Base-by-base conservation (phyloP, 2,888 invertebrate species). In the Nomada ferruginata region DNA sequence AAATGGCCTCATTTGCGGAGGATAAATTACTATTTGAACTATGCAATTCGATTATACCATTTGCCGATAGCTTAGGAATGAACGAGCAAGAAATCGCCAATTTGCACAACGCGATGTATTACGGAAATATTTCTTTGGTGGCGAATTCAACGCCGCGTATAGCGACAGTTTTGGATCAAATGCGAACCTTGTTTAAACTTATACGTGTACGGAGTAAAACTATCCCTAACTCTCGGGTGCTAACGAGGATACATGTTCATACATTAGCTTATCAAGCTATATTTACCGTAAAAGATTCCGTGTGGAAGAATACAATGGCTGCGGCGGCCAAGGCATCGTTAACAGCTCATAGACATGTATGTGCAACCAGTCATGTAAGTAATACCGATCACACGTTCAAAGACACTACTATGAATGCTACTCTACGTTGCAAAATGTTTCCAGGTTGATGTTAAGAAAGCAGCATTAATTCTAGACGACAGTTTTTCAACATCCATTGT, bases 251-350 rank as follows among this genome's bases (percentile, higher is more conserved):
- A 50, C 98, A 98, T 92, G 97, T 98, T 0, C 98, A 98, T 91
- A 97, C 98, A 0, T 93, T 98, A 85, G 97, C 98, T n/a, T 98
- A 97, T 91, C 98, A 98, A 94, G 97, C 97, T 4, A 96, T 98
- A 86, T 92, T 98, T 87, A 96, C 96, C 0, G 95, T 95, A 0
- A 96, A 95, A 87, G 94, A 94, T 61, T 96, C 96, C 0, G 92
- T 95, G 10, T 98, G 98, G 98, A 97, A 96, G 85, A 96, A 97
- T 90, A 96, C 96, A 0, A 95, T 95, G 91, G 96, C 96, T 20
- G 97, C 97, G 0, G 96, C 97, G 2, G 97, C 97, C 0, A 97
- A 97, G 93, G 97, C 97, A 2, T 96, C 97, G 0, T 93, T 98
- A 11, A 97, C 97, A 0, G 97, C 98, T 0, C 96, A 97, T 93